These are phyloP conservation scores for Neodiprion pinetum DNA, from an alignment of 1,140 invertebrate species.

Conservation along the genomic window DNA sequence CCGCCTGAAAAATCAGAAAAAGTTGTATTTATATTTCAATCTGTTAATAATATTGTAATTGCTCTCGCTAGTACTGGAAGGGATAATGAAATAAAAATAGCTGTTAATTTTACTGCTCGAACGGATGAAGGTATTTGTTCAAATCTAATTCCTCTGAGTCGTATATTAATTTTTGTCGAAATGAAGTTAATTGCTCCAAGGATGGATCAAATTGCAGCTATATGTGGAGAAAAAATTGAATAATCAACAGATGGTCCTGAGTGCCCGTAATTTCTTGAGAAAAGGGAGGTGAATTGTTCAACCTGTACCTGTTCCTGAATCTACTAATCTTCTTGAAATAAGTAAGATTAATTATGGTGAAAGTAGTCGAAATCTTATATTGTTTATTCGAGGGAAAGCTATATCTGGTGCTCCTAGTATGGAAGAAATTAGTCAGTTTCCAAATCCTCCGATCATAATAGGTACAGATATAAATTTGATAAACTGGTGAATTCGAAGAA, in stretches of 20 bases:
- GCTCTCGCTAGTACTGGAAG: neutral
- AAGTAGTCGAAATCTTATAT: constrained; percentile 65
- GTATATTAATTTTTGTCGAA: constrained; percentile 36
- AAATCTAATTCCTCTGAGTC: constrained; percentile 25
- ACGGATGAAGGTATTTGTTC: constrained; percentile 25
- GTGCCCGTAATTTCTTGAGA: constrained; percentile 34
- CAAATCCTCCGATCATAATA: too few relatives aligned
- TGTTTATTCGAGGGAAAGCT: constrained; percentile 67
- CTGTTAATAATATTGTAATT: too few relatives aligned
- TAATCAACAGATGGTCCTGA: too few relatives aligned
- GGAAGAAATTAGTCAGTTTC: constrained; percentile 65
- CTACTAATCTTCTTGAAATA: constrained; percentile 28
- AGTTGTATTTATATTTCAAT: constrained; percentile 18
- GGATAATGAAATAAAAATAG: neutral
- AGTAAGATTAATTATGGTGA: constrained; percentile 56
- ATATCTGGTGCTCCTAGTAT: constrained; percentile 66
- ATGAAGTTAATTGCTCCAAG: constrained; percentile 62
- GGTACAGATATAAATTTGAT: too few relatives aligned
- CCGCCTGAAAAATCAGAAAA: constrained; percentile 13
- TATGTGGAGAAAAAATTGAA: constrained; percentile 40
- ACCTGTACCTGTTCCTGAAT: neutral
- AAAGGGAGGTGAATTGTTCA: constrained; percentile 54
- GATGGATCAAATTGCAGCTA: constrained; percentile 59
- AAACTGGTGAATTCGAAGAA: too few relatives aligned
- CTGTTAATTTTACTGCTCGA: too few relatives aligned